phyloP scores from a whole-genome alignment of 1,140 invertebrate genomes.

The Aporrectodea caliginosa region DNA sequence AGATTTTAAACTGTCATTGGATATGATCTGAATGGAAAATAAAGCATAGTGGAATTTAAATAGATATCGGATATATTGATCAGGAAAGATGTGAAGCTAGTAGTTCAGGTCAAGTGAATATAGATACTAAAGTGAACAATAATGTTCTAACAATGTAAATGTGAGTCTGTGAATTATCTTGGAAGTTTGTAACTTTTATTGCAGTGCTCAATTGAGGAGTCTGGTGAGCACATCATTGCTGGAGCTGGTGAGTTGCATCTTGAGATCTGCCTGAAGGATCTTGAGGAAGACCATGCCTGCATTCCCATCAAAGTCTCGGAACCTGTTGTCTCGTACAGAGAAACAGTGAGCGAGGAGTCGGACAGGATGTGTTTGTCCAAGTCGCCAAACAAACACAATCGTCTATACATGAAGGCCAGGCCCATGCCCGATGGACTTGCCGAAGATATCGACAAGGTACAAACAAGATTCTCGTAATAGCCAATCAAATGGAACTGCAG shows the following conservation, averaged over 20 bases:
- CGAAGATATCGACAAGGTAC: conserved; percentile 90
- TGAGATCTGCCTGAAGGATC: conserved; percentile 99
- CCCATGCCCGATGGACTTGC: conserved; percentile 95
- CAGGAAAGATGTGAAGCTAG: too few species aligned
- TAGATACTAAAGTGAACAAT: neutral
- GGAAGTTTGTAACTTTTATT: conserved; percentile 28
- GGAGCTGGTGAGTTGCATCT: conserved; percentile 99
- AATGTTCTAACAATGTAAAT: neutral
- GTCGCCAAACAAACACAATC: conserved; percentile 99
- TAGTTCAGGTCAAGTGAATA: too few species aligned
- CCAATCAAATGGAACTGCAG: too few species aligned
- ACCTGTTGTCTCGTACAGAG: conserved; percentile 97
- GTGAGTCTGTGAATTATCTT: neutral
- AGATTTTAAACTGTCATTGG: too few species aligned
- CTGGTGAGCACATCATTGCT: conserved; percentile 98
- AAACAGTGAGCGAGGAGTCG: conserved; percentile 92
- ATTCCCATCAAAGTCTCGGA: conserved; percentile 99
- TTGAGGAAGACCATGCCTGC: conserved; percentile 99
- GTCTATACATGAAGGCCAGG: conserved; percentile 92
- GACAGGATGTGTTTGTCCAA: conserved; percentile 94
- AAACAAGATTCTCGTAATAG: too few species aligned
- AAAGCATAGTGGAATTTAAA: too few species aligned
- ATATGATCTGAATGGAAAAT: too few species aligned
- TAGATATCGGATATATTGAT: too few species aligned
- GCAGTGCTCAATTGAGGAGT: conserved; percentile 81